These are phyloP conservation scores for Phaethornis superciliosus DNA, from an alignment of 2,113 vertebrate genomes.

Conservation along the genomic window DNA sequence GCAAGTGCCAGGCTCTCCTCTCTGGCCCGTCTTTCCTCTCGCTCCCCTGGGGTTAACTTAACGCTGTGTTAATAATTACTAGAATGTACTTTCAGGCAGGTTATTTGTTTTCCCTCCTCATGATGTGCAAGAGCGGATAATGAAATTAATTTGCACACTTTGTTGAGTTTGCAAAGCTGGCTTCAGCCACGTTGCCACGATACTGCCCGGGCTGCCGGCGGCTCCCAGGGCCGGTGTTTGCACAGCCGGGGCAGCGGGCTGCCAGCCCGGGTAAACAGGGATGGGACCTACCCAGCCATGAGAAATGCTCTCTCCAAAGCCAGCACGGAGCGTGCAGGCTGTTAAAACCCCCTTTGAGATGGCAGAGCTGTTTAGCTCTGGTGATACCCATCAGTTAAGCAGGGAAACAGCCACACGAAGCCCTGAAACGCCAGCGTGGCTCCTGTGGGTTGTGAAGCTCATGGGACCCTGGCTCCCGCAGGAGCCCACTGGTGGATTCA, in stretches of 20 bases:
- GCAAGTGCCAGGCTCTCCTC: background rate
- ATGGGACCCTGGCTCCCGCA: fast-evolving
- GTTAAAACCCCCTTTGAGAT: background rate
- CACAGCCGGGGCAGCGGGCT: slow-evolving; percentile 38
- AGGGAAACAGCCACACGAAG: background rate
- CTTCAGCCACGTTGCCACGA: slow-evolving; percentile 82
- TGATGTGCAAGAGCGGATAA: slow-evolving; percentile 76
- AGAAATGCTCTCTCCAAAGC: background rate
- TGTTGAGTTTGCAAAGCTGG: slow-evolving; percentile 76
- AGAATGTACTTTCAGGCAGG: slow-evolving; percentile 59
- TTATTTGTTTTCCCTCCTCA: slow-evolving; percentile 76
- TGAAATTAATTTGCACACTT: slow-evolving; percentile 83
- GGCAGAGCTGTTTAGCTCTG: background rate
- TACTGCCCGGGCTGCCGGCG: slow-evolving; percentile 74
- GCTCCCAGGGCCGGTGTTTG: slow-evolving; percentile 75
- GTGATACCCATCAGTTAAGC: background rate
- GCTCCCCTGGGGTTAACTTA: background rate
- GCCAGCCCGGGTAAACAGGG: slow-evolving; percentile 10
- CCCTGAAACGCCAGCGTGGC: background rate
- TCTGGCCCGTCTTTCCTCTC: background rate
- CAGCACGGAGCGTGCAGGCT: background rate
- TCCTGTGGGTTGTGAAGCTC: background rate
- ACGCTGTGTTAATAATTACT: slow-evolving; percentile 50
- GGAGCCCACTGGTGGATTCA: background rate
- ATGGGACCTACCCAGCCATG: background rate